Evolutionary conservation across 2,888 invertebrate genomes (phyloP), one percentile per base, ranked within the genome.

Genomic region (Drosophila algonquin): DNA sequence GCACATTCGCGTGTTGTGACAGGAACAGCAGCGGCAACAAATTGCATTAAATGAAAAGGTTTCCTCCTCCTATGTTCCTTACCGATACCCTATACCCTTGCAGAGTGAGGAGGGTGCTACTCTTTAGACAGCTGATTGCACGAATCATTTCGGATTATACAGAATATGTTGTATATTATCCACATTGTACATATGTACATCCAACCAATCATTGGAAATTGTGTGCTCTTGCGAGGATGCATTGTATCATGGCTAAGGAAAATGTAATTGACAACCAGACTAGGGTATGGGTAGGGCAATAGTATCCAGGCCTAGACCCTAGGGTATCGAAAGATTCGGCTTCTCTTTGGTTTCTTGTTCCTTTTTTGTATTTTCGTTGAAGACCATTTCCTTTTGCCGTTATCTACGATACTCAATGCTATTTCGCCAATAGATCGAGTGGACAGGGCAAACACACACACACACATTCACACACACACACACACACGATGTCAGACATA

Each of bases 11-110:
- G 77, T 87, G 82, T 81, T 87, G 88, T 87, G 80, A 82, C 80
- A 80, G 53, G 52, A 46, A 64, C 64, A 53, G 16, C 64, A 52
- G 53, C 64, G 53, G 14, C 64, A 47, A 82, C 86, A 83, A 83
- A 83, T 83, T 87, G 86, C 82, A 57, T 57, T 44, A 74, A 81
- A 80, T 75, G 68, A 82, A 87, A 80, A 86, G 84, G 72, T 88
- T 79, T 86, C 69, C 84, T 74, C 78, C 84, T 76, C 80, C 79
- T 84, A 76, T 76, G 80, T 55, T 7, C 40, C 7, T 6, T 40
- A 7, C 7, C 40, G 40, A 40, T 40, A 40, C 40, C 24, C 24
- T 24, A 21, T 21, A 21, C 3, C 40, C 40, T 14, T 40, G 40
- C 40, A 14, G 21, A 21, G 21, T 24, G 24, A 4, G 4, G 40